These are phyloP conservation scores for Scomber colias DNA, from an alignment of 2,113 vertebrate species.

Conservation along the genomic window DNA sequence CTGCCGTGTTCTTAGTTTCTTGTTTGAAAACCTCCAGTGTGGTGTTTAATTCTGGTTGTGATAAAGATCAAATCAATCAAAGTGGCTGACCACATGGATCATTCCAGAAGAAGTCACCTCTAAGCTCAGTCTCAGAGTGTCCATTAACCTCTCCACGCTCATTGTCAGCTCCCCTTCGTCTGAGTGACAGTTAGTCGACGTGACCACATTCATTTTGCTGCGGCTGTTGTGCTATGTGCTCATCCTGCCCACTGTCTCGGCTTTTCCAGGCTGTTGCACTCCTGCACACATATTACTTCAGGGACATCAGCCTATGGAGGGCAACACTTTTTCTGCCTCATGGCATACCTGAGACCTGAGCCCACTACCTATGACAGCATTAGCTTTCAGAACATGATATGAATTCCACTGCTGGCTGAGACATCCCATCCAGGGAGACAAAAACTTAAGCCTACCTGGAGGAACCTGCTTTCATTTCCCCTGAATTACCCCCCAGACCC, in stretches of 20 bases:
- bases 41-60: slow-evolving; percentile 42
- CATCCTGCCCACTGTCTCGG: slow-evolving; percentile 64
- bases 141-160: slow-evolving; percentile 63
- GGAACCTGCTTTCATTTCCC: too few relatives aligned
- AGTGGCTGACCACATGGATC: slow-evolving; percentile 64
- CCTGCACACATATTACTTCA: slow-evolving; percentile 65
- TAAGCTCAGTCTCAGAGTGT: slow-evolving; percentile 59
- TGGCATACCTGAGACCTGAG: slow-evolving; percentile 53
- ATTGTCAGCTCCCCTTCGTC: slow-evolving; percentile 48
- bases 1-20: slow-evolving; percentile 5
- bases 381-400: slow-evolving; percentile 39
- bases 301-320: slow-evolving; percentile 63
- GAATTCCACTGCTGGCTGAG: slow-evolving; percentile 27
- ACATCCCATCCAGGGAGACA: background rate
- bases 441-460: too few relatives aligned
- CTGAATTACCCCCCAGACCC: too few relatives aligned
- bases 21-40: slow-evolving; percentile 35
- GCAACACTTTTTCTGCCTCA: slow-evolving; percentile 57
- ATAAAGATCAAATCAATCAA: slow-evolving; percentile 71
- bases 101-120: slow-evolving; percentile 71
- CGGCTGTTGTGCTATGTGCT: slow-evolving; percentile 41
- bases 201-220: slow-evolving; percentile 70
- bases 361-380: slow-evolving; percentile 48
- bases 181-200: slow-evolving; percentile 68
- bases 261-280: slow-evolving; percentile 67